Evolutionary conservation across 2,888 invertebrate species (phyloP), one percentile per base, ranked within the genome.

Genomic region (Brachylomia viminalis): DNA sequence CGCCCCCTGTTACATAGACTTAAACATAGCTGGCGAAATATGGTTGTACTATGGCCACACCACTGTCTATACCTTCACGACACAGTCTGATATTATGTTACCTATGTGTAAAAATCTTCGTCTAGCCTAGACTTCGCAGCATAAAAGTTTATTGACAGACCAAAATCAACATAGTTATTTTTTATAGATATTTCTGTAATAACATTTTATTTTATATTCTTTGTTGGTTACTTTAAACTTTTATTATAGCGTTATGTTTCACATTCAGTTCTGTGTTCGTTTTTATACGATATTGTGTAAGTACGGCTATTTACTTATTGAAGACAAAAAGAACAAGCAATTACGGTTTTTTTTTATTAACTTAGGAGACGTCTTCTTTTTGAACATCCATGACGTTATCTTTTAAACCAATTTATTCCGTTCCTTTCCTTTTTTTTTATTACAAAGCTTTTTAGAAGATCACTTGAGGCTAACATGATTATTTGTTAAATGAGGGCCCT

Each of bases 211-310:
- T 79, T 52, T 65, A 75, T 78, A 47, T 47, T n/a, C 27, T 20
- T 27, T 58, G 42, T 11, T 38, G 13, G 62, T 52, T 49, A 42
- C 33, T n/a, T n/a, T 52, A 23, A 11, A 58, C 23, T n/a, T 17
- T 33, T 45, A 49, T 23, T 23, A 23, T 38, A 23, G 13, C 59
- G 58, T 76, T 45, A 86, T 86, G 86, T 72, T 71, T 61, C 49
- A 49, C 0, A 33, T 83, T 61, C 74, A 75, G 11, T 67, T 20
- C 8, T 64, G 59, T 62, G 11, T 78, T 54, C 75, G 49, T 52
- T 77, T 79, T 65, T 72, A n/a, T 52, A 27, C 38, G 3, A 30
- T 68, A 33, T 69, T 86, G 54, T 65, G 86, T 86, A 87, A 86
- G 87, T 86, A 15, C 11, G 4, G 56, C n/a, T 4, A 54, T n/a